phyloP scores from a whole-genome alignment of 35 echinoderm and acorn worm species.

The Lytechinus variegatus region DNA sequence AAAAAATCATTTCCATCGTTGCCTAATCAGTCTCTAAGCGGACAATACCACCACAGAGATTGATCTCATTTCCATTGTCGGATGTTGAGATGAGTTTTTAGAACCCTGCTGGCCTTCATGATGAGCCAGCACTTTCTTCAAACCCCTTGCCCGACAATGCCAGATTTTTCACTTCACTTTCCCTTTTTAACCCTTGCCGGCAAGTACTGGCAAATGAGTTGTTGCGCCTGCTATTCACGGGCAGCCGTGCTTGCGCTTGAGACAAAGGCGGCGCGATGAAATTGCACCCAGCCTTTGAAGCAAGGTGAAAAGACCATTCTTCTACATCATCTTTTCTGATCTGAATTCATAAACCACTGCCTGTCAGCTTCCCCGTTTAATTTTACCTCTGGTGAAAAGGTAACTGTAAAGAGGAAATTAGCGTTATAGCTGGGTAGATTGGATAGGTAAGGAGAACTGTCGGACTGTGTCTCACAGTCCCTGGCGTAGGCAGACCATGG shows the following conservation, averaged over 20 bases:
- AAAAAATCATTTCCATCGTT: background rate
- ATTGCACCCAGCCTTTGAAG: background rate
- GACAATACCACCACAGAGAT: background rate
- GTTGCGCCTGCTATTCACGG: background rate
- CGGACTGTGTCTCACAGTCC: background rate
- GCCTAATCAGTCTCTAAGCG: background rate
- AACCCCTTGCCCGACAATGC: background rate
- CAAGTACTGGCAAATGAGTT: constrained; percentile 18
- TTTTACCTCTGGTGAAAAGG: background rate
- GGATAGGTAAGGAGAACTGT: background rate
- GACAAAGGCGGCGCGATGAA: background rate
- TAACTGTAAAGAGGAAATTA: background rate
- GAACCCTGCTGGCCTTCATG: background rate
- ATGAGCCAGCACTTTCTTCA: background rate
- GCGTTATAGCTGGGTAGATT: background rate
- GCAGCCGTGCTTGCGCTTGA: background rate
- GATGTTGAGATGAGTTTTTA: background rate
- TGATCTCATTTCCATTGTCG: background rate
- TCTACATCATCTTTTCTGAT: background rate
- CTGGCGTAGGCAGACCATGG: background rate
- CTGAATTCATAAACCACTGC: background rate
- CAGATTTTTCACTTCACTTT: constrained; percentile 45
- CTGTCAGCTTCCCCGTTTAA: background rate
- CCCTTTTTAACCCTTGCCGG: background rate
- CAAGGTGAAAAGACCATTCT: background rate